Base-by-base conservation (phyloP, 2,113 vertebrate species). In the Xenopus laevis region DNA sequence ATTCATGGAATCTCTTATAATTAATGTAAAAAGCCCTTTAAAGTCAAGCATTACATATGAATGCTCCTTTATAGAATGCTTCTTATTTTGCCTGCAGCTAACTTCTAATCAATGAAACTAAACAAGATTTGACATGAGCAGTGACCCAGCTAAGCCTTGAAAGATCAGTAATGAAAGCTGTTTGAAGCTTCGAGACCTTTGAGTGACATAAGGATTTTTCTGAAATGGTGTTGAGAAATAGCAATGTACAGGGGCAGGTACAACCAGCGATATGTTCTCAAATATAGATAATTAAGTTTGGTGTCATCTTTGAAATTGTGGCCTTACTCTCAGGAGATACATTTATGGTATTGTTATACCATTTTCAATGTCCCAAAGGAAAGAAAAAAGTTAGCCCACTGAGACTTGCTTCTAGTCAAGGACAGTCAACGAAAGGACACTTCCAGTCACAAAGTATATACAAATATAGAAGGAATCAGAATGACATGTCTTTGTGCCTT, bases 41-140 rank as follows among this genome's bases (percentile, higher is more conserved):
- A 55, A 55, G 53, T n/a, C 53, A 16, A 55, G 17, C 53, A 55
- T 55, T 55, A 21, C 1, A 27, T 27, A 60, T 27, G 58, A 60
- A 60, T 60, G 58, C 20, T 60, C 18, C 21, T 23, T 21, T 60
- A 60, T 18, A 23, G 58, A 15, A 60, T 21, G 21, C 21, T 60
- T 55, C 17, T 16, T 23, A 46, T 70, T 13, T 10, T 69, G 12
- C 50, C 74, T 70, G 59, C n/a, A 70, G 59, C 47, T 57, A 67
- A 64, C 66, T 64, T 70, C 74, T 77, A 67, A 77, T 77, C 74
- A 77, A 70, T 77, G 74, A 77, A 76, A 40, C 67, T 62, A 77
- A 77, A 77, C 74, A 77, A 77, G 66, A 60, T 77, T 77, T 77
- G 74, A 77, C 74, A 77, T 77, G 60, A 70, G 59, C 60, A 60